A percentile compares a stretch with the other conserved stretches of the same genome.
Evolutionary conservation across 2,888 invertebrate species (phyloP).

Genomic region (Meliscaeva auricollis): DNA sequence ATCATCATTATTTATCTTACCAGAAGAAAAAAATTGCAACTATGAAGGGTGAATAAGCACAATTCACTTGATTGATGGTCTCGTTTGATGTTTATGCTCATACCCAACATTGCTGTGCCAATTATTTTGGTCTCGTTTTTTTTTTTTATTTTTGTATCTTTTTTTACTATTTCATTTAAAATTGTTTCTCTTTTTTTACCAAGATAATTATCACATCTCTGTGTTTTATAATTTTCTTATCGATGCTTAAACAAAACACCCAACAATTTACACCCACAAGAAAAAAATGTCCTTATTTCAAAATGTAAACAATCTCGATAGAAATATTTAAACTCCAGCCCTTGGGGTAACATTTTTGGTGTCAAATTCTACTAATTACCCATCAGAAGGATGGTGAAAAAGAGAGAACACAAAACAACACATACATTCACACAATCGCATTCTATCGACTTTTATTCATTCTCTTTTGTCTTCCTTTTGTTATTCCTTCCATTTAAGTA

Average conservation of each 20-base stretch:
- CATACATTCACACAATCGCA: slow-evolving; percentile 7
- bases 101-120: not conserved
- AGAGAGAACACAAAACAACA: slow-evolving; percentile 2
- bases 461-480: not conserved
- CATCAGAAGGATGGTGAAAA: not conserved
- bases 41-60: slow-evolving; percentile 7
- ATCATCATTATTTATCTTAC: slow-evolving; percentile 58
- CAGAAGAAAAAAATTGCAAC: slow-evolving; percentile 11
- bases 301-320: slow-evolving; percentile 13
- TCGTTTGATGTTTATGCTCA: slow-evolving; percentile 10
- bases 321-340: slow-evolving; percentile 6
- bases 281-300: slow-evolving; percentile 5
- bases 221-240: not conserved
- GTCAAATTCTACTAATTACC: slow-evolving; percentile 37
- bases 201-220: not conserved
- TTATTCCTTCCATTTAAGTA: not conserved
- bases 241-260: not conserved
- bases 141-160: not conserved
- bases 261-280: not conserved
- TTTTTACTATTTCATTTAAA: not conserved
- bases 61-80: slow-evolving; percentile 54
- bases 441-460: slow-evolving; percentile 16
- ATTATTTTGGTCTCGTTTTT: no score
- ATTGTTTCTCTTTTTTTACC: no score
- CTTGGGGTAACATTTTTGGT: slow-evolving; percentile 9